These are phyloP conservation scores for Latrodectus elegans DNA, from an alignment of 2,888 invertebrate species.

Conservation along the genomic window DNA sequence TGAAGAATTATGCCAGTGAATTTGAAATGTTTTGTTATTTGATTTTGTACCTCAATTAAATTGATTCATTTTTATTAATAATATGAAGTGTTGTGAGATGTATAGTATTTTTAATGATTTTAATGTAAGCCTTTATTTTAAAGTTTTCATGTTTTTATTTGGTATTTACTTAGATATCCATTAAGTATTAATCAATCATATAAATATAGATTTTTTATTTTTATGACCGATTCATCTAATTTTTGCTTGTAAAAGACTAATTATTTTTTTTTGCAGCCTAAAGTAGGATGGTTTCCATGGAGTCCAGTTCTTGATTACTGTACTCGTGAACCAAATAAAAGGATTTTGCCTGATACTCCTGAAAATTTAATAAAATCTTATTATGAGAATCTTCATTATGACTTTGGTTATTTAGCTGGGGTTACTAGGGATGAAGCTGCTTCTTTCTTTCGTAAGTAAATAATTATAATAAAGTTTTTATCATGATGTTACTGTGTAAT, in stretches of 20 bases:
- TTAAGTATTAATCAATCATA: too few species aligned
- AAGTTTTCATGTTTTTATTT: slow-evolving; percentile 86
- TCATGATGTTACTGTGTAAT: too few species aligned
- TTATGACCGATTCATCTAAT: too few species aligned
- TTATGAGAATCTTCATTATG: slow-evolving; percentile 80
- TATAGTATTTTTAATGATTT: too few species aligned
- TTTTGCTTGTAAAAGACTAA: background rate
- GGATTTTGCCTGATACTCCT: slow-evolving; percentile 84
- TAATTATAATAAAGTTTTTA: too few species aligned
- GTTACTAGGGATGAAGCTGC: slow-evolving; percentile 94
- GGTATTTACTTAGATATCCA: background rate
- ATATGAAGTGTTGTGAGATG: too few species aligned
- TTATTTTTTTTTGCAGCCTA: slow-evolving; percentile 77
- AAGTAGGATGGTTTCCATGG: slow-evolving; percentile 93
- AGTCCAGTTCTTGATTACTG: slow-evolving; percentile 90
- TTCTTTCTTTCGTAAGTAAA: slow-evolving; percentile 77
- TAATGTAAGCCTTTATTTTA: slow-evolving; percentile 58
- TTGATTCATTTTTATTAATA: too few species aligned
- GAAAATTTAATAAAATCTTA: slow-evolving; percentile 82
- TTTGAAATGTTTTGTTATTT: too few species aligned
- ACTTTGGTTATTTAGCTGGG: slow-evolving; percentile 86
- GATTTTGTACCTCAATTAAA: too few species aligned
- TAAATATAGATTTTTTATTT: too few species aligned
- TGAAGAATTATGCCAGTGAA: too few species aligned
- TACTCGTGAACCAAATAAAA: slow-evolving; percentile 85